Base-by-base conservation (phyloP, 2,888 invertebrate species). In the Omphaloscelis lunosa region DNA sequence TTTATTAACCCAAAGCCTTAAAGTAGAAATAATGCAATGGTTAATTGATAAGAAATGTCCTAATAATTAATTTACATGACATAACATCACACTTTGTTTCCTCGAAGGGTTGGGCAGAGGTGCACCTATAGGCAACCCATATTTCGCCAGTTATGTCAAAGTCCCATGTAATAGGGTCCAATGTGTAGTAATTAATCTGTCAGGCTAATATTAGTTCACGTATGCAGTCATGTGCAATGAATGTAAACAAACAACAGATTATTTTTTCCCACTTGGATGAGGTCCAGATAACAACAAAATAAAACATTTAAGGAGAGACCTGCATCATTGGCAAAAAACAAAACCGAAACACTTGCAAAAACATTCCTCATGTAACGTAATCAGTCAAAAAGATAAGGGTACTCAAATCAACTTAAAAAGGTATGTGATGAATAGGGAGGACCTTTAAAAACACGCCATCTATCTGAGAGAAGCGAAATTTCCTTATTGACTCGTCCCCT, bases 331-430 rank as follows among this genome's bases (percentile, higher is more conserved):
- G 41, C n/a, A 51, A 63, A 84, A 82, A 63, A 17, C 53, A 48
- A 63, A 63, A 48, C 17, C 20, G 12, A 27, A 17, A 51, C 59
- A 48, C 41, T 53, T n/a, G 29, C 59, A 72, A 80, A 69, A 84
- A 77, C 69, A 70, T 61, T 53, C 66, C 66, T 41, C n/a, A 20
- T n/a, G 6, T 65, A 72, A 72, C 51, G 59, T 73, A 75, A 82
- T 85, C 63, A 72, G 56, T 68, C 59, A 85, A 82, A 82, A 72
- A 72, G 71, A 79, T 74, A 74, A 62, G 34, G 20, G 34, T 58
- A 75, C 80, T 68, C 73, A 72, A 83, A 86, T 81, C 53, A 71
- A 75, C 63, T 77, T 81, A 84, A 79, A 86, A 83, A 74, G 87
- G 66, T 78, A 71, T 62, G 70, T 68, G 53, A 84, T 77, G 65